Conservation (phyloP, 2,797 vertebrate genomes). For the Lutra lutra region DNA sequence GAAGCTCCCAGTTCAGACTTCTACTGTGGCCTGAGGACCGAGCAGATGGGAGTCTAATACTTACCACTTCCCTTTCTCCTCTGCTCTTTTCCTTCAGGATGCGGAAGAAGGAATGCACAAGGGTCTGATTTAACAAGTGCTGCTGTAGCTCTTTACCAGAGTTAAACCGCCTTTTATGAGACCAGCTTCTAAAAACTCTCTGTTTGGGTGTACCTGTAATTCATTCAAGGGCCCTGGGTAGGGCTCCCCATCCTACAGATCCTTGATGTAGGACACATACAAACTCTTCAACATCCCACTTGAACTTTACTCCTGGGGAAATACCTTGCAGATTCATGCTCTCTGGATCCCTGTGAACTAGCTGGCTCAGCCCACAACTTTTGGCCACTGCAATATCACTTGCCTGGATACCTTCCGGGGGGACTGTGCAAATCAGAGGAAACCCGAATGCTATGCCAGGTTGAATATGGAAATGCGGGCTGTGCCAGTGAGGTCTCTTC, state of each 20-base stretch:
- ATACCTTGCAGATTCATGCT: neutral
- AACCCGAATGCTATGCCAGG: rapidly evolving
- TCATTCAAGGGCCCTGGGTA: neutral
- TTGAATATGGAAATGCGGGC: neutral
- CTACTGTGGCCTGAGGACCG: neutral
- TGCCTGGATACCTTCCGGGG: neutral
- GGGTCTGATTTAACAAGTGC: neutral
- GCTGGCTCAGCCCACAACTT: neutral
- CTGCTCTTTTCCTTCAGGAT: neutral
- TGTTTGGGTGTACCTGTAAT: neutral
- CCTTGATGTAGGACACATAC: neutral
- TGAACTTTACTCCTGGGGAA: neutral
- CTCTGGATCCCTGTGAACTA: neutral
- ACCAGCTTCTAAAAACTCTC: neutral
- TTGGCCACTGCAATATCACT: neutral
- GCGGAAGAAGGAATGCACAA: neutral
- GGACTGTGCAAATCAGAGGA: neutral
- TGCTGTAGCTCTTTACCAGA: neutral
- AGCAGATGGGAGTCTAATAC: neutral
- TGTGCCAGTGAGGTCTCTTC: neutral
- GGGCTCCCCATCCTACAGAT: neutral
- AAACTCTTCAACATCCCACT: neutral
- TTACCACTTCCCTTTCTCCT: neutral
- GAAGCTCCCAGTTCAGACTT: neutral
- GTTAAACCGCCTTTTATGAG: neutral